Percentiles rank a stretch among this genome's conserved stretches.
phyloP scores from a whole-genome alignment of 2,888 invertebrate species.

The Nymphalis polychloros region DNA sequence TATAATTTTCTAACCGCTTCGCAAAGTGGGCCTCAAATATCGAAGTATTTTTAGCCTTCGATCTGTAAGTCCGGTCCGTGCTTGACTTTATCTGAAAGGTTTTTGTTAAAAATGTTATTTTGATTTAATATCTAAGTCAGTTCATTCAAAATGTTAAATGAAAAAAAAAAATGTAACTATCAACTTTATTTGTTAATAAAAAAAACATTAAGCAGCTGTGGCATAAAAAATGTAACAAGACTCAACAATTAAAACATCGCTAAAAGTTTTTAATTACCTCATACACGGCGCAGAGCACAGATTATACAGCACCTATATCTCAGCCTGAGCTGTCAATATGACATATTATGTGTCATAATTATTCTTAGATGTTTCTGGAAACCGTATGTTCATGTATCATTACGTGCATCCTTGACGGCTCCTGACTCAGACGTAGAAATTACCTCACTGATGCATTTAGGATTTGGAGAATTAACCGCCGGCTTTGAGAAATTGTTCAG shows the following conservation, averaged over 20 bases:
- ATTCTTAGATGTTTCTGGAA: conserved; percentile 25
- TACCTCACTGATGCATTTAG: conserved; percentile 2
- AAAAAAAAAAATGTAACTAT: too few relatives aligned
- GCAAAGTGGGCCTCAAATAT: too few relatives aligned
- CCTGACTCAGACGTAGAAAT: conserved; percentile 14
- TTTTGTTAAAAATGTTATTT: too few relatives aligned
- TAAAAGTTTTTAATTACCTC: not conserved
- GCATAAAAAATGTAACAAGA: not conserved
- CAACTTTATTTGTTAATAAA: too few relatives aligned
- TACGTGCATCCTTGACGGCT: conserved; percentile 1
- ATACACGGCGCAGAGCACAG: not conserved
- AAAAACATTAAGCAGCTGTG: too few relatives aligned
- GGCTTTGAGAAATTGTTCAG: not conserved
- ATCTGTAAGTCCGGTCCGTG: too few relatives aligned
- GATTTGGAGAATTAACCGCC: not conserved
- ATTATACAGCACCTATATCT: conserved; percentile 20
- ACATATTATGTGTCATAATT: conserved; percentile 20
- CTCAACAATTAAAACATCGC: not conserved
- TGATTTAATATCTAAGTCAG: too few relatives aligned
- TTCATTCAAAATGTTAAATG: too few relatives aligned
- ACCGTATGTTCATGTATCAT: conserved; percentile 9
- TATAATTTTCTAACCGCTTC: too few relatives aligned
- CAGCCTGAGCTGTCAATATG: conserved; percentile 25
- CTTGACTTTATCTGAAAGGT: too few relatives aligned
- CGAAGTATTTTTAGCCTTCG: too few relatives aligned